These are phyloP conservation scores for Siniperca scherzeri DNA, from an alignment of 2,797 vertebrate genomes.

Conservation along the genomic window DNA sequence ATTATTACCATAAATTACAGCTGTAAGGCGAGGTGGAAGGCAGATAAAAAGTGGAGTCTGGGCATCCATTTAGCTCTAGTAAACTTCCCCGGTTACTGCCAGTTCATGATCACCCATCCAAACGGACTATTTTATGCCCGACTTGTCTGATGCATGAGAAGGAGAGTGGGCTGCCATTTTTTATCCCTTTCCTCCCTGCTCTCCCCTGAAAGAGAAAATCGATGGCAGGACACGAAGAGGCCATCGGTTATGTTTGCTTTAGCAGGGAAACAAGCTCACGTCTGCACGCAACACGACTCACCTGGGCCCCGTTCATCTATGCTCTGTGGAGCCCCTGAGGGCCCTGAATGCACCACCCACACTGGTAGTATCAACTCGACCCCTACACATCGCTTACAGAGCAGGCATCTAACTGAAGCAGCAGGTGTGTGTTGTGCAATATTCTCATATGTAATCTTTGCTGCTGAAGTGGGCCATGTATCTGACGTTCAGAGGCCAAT, in stretches of 20 bases:
- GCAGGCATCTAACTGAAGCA: conserved; percentile 21
- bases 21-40: conserved; percentile 59
- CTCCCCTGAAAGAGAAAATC: conserved; percentile 57
- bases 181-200: conserved; percentile 47
- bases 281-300: conserved; percentile 57
- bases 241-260: conserved; percentile 65
- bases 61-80: conserved; percentile 75
- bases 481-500: not conserved
- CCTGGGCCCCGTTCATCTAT: conserved; percentile 67
- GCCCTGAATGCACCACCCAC: conserved; percentile 39
- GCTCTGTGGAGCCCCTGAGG: conserved; percentile 18
- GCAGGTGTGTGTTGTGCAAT: conserved; percentile 31
- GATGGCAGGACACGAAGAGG: conserved; percentile 61
- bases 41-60: conserved; percentile 64
- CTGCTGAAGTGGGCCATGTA: not conserved
- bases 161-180: conserved; percentile 53
- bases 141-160: conserved; percentile 78
- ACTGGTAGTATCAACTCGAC: conserved; percentile 2
- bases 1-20: conserved; percentile 79
- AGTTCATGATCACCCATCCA: conserved; percentile 85
- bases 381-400: conserved; percentile 28
- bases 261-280: conserved; percentile 12
- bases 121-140: conserved; percentile 78
- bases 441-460: not conserved
- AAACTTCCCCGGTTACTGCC: conserved; percentile 69